Evolutionary conservation across 2,113 vertebrate genomes (phyloP).

Genomic region (Cyanoliseus patagonus): DNA sequence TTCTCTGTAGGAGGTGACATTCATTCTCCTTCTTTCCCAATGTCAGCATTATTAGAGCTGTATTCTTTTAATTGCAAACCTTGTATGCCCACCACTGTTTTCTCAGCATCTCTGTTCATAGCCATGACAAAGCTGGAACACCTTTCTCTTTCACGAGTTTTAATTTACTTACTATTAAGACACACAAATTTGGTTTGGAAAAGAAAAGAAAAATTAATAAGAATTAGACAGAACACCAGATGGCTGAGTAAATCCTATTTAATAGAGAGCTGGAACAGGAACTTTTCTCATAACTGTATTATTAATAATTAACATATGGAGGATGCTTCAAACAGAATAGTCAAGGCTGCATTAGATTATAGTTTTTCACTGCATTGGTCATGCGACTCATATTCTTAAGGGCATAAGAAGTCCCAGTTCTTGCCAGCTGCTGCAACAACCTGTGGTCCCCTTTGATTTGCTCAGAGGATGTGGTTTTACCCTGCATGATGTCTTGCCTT

Average conservation of each 20-base stretch:
- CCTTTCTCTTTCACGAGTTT: conserved; percentile 7
- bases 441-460: background rate
- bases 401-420: background rate
- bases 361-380: conserved; percentile 46
- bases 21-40: background rate
- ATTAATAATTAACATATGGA: conserved; percentile 78
- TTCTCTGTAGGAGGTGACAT: background rate
- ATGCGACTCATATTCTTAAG: background rate
- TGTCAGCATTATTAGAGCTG: background rate
- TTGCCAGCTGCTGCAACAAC: background rate
- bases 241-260: conserved; percentile 77
- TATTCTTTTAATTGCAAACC: background rate
- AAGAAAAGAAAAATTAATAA: conserved; percentile 11
- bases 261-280: conserved; percentile 67
- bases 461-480: background rate
- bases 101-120: background rate
- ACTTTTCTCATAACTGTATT: conserved; percentile 71
- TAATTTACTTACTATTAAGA: conserved; percentile 52
- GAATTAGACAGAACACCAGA: conserved; percentile 71
- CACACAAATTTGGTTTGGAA: conserved; percentile 13
- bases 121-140: background rate
- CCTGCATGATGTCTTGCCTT: background rate
- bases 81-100: background rate
- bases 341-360: conserved; percentile 57
- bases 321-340: conserved; percentile 63